Base-by-base conservation (phyloP, 2,113 vertebrate genomes). In the Calidris pugnax region DNA sequence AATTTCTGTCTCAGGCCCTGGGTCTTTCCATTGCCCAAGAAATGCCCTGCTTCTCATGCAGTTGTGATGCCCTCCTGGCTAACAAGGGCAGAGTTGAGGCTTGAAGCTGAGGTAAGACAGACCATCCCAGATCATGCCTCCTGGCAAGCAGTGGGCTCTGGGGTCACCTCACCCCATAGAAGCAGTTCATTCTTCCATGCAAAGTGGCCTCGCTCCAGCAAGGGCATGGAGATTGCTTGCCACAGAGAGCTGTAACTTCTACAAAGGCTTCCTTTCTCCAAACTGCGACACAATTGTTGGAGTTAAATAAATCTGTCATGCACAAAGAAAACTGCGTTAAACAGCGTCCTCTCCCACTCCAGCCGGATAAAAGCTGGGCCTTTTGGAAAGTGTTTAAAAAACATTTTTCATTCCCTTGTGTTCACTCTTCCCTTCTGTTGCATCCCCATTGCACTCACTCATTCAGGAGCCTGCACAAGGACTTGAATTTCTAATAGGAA, bases 251-350 rank as follows among this genome's bases (percentile, higher is more conserved):
- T 89, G 67, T 59, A 50, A 30, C 82, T 75, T 35, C 87, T 81
- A 95, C 95, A 93, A 96, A 96, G 57, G 79, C 41, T 89, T 60
- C 66, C n/a, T 90, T 94, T 93, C 88, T 92, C 56, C 14, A 3
- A 41, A 37, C 32, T 0, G 1, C 8, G 7, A 48, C 85, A 79
- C 63, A 20, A 78, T 78, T 51, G 80, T 16, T 74, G 60, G 80
- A 84, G 80, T 64, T 92, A 86, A 93, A 96, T 96, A 94, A 94
- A 95, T 94, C 95, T 84, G 85, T 56, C 92, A 47, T 3, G 73
- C 79, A 90, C 66, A 72, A 90, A 94, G 76, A 80, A 90, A 92
- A 81, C 33, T 15, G 43, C 1, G 1, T 77, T 84, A 35, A 64
- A 41, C 63, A 48, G 83, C 0, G 13, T 85, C 90, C 86, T 93